Percentiles rank a stretch among this genome's conserved stretches.
Evolutionary conservation across 2,888 invertebrate species (phyloP).

Genomic region (Nasonia oneida): DNA sequence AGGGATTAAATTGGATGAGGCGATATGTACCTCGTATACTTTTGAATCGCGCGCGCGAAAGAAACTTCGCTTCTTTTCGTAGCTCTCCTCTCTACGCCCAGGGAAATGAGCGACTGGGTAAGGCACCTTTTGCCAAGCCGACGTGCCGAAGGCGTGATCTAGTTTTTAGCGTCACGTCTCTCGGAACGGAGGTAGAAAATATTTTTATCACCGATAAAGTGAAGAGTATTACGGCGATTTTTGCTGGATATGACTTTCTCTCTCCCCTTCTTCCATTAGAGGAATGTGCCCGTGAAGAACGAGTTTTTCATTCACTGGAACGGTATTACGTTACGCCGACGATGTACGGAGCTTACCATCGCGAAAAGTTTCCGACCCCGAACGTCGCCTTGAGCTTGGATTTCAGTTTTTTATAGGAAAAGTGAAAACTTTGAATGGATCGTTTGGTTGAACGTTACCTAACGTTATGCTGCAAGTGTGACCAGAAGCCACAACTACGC

Average conservation of each 20-base stretch:
- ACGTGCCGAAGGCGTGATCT: constrained; percentile 8
- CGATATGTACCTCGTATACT: constrained; percentile 5
- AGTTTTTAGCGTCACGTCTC: constrained; percentile 8
- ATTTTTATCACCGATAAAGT: constrained; percentile 22
- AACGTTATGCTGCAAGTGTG: neutral
- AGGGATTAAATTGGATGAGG: constrained; percentile 32
- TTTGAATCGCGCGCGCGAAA: neutral
- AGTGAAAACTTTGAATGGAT: neutral
- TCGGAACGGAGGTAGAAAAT: constrained; percentile 1
- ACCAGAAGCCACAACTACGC: neutral
- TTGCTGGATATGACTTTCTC: constrained; percentile 19
- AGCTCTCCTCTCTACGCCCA: neutral
- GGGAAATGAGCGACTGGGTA: constrained; percentile 24
- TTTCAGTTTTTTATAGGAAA: neutral
- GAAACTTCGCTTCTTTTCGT: neutral
- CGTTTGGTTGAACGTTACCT: neutral
- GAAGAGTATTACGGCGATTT: neutral
- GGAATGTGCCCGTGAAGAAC: too few relatives aligned
- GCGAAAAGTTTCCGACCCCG: neutral
- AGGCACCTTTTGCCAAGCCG: neutral
- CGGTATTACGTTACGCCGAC: constrained; percentile 13
- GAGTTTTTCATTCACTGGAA: constrained; percentile 23
- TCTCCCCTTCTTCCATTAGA: neutral
- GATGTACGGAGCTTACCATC: neutral
- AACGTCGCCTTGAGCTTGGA: neutral